These are phyloP conservation scores for Bellardia pandia DNA, from an alignment of 2,888 invertebrate species.

Conservation along the genomic window DNA sequence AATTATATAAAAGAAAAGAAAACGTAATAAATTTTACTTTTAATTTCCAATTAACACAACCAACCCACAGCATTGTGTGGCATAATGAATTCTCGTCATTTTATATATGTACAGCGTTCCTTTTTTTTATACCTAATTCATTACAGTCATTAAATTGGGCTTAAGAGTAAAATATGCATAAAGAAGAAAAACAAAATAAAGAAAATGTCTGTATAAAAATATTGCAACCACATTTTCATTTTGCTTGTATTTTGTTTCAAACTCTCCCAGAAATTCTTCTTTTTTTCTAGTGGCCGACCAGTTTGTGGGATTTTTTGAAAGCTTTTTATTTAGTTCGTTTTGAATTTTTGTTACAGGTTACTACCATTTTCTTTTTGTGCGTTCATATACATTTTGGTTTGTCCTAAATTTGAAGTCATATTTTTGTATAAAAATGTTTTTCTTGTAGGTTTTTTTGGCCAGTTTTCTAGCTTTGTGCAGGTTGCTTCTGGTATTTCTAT, in stretches of 20 bases:
- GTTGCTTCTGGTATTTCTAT: not conserved
- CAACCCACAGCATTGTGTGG: not conserved
- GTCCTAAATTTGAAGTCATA: conserved; percentile 44
- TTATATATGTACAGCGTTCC: not conserved
- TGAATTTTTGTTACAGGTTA: conserved; percentile 9
- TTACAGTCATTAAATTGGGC: conserved; percentile 40
- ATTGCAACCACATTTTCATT: conserved; percentile 47
- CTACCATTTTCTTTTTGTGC: not conserved
- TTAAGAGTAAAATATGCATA: conserved; percentile 29
- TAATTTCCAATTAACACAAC: conserved; percentile 3
- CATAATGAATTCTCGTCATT: not conserved
- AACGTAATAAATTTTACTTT: not conserved
- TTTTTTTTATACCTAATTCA: conserved; percentile 12
- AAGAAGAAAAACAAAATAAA: not conserved
- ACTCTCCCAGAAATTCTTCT: not conserved
- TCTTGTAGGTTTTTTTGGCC: not conserved
- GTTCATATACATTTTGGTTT: conserved; percentile 39
- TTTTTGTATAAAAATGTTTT: not conserved
- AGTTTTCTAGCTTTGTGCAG: not conserved
- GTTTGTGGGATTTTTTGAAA: conserved; percentile 41
- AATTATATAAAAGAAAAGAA: not conserved
- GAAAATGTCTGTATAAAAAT: not conserved
- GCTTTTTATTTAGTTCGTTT: conserved; percentile 42
- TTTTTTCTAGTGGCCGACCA: not conserved
- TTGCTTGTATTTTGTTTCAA: not conserved